These are phyloP conservation scores for Octomys mimax DNA, from an alignment of 2,797 vertebrate species.

Conservation along the genomic window DNA sequence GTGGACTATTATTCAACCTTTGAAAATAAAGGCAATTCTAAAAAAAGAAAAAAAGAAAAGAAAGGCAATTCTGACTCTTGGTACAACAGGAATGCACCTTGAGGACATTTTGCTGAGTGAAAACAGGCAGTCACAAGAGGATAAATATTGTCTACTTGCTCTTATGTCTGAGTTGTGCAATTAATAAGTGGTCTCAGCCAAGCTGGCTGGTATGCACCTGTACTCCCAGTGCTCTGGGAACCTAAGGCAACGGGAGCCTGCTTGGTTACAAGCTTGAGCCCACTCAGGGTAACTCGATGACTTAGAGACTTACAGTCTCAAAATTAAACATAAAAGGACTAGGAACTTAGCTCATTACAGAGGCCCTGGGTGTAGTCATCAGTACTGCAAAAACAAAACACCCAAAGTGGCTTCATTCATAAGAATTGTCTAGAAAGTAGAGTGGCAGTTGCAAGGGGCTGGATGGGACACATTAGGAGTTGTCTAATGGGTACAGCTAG, in stretches of 20 bases:
- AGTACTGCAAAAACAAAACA: background rate
- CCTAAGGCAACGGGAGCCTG: background rate
- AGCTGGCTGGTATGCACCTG: background rate
- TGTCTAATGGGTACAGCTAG: background rate
- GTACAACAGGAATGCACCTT: background rate
- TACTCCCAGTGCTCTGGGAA: background rate
- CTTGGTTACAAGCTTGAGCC: background rate
- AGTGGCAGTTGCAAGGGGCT: background rate
- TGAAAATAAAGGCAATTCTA: too few species aligned
- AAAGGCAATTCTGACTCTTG: background rate
- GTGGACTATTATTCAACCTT: too few species aligned
- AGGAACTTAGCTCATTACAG: background rate
- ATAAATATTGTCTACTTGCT: background rate
- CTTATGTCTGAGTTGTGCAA: background rate
- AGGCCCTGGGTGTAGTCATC: background rate
- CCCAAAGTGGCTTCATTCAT: background rate
- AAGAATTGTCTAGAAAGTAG: background rate
- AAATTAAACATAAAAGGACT: background rate
- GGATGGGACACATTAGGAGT: background rate
- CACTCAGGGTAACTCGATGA: background rate
- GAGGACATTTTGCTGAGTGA: background rate
- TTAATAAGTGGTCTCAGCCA: background rate
- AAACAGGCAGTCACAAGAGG: background rate
- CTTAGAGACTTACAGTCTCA: background rate
- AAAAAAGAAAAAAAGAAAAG: too few species aligned